A percentile compares a stretch with the other conserved stretches of the same genome.
These are phyloP conservation scores for Dicaeum eximium DNA, from an alignment of 2,113 vertebrate genomes.

Conservation along the genomic window DNA sequence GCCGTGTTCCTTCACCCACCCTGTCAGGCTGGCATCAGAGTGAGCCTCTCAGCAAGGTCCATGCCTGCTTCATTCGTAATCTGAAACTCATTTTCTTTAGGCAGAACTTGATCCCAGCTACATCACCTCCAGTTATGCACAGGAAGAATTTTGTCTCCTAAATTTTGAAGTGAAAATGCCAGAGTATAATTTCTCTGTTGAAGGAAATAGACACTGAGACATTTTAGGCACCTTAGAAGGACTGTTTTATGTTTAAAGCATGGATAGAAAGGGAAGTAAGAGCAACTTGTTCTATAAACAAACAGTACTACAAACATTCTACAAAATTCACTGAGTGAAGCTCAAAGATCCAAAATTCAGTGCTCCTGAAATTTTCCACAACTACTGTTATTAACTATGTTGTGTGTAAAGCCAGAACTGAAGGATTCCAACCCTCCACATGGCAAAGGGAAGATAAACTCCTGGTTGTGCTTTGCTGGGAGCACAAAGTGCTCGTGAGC, in stretches of 20 bases:
- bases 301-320: not conserved
- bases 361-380: not conserved
- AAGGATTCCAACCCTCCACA: not conserved
- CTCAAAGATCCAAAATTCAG: not conserved
- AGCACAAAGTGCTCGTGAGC: not conserved
- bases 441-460: accelerated
- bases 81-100: not conserved
- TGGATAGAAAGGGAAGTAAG: not conserved
- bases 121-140: not conserved
- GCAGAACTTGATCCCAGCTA: not conserved
- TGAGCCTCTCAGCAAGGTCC: not conserved
- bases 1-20: not conserved
- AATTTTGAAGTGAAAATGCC: not conserved
- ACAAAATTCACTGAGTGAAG: not conserved
- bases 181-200: not conserved
- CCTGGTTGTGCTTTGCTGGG: accelerated
- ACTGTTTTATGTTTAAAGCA: not conserved
- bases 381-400: accelerated
- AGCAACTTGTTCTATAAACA: not conserved
- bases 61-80: not conserved
- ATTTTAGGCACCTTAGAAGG: not conserved
- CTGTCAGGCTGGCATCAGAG: not conserved
- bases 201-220: not conserved
- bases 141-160: not conserved
- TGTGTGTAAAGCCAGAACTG: not conserved